A percentile compares a stretch with the other conserved stretches of the same genome.
These are phyloP conservation scores for Neodontobutis hainanensis DNA, from an alignment of 2,113 vertebrate genomes.

Conservation along the genomic window DNA sequence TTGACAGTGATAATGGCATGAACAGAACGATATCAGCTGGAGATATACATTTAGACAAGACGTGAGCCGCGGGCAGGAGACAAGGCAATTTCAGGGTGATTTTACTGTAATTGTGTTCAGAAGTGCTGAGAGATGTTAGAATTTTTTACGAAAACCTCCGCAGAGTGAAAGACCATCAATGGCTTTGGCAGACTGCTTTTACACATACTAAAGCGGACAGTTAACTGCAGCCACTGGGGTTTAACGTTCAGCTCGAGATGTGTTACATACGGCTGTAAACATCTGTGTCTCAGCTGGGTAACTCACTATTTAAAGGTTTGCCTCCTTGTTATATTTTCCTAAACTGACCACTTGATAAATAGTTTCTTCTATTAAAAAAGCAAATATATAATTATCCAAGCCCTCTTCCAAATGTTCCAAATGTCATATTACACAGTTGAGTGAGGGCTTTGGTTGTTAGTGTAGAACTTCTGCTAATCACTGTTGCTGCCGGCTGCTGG, in stretches of 20 bases:
- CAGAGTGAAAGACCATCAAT: constrained; percentile 21
- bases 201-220: constrained; percentile 26
- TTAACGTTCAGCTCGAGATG: constrained; percentile 24
- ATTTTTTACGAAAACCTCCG: constrained; percentile 29
- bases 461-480: background rate
- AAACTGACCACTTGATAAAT: constrained; percentile 5
- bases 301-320: constrained; percentile 23
- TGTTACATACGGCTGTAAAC: constrained; percentile 38
- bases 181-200: constrained; percentile 24
- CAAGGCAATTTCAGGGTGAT: constrained; percentile 6
- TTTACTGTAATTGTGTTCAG: constrained; percentile 8
- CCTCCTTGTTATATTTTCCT: background rate
- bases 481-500: background rate
- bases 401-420: constrained; percentile 11
- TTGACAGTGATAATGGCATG: background rate
- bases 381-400: constrained; percentile 10
- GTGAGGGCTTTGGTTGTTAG: constrained; percentile 1
- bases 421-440: constrained; percentile 7
- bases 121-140: constrained; percentile 10
- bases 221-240: constrained; percentile 50
- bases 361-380: constrained; percentile 21
- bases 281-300: constrained; percentile 2
- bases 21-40: background rate
- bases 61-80: background rate
- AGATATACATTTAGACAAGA: background rate